Base-by-base conservation (phyloP, 1,140 invertebrate genomes). In the Nautilus pompilius region DNA sequence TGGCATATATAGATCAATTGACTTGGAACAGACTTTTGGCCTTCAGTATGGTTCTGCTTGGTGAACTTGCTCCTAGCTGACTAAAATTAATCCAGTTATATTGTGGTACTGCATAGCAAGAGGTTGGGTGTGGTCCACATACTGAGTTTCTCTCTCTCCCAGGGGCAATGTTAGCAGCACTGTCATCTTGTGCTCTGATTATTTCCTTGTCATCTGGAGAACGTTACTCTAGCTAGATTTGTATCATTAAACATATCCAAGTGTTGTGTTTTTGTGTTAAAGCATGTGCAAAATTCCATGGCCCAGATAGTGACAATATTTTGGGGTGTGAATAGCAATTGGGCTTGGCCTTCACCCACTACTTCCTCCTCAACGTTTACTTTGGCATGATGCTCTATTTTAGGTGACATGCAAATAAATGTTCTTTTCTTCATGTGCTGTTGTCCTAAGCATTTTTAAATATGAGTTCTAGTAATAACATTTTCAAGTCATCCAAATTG, bases 231-330 rank as follows among this genome's bases (percentile, higher is more conserved):
- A 53, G 49, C 49, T 53, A 53, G 49, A 53, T 53, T 53, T 53
- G 20, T 53, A 53, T 53, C 49, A 53, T 53, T 53, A 28, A 53
- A 53, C 49, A 53, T 53, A 53, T 53, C 49, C 49, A 53, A 53
- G 49, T 53, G 49, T 53, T 53, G 49, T 49, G 48, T 53, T 53
- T n/a, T 53, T 53, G 49, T 53, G 49, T 53, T 53, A 24, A 22
- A 53, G 49, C 49, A 53, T 53, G 49, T 53, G 49, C 49, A 24
- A 53, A 46, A 53, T 53, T 53, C n/a, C 29, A 28, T 53, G 49
- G 49, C 49, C 49, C 49, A 53, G 29, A 8, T 53, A 22, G 3
- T 53, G 17, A 53, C 26, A 53, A 53, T 20, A 53, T 49, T 20
- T 13, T 49, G 48, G 48, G 48, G 48, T 49, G 48, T 49, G 48